These are phyloP conservation scores for Agelaius tricolor DNA, from an alignment of 2,113 vertebrate species.

Conservation along the genomic window DNA sequence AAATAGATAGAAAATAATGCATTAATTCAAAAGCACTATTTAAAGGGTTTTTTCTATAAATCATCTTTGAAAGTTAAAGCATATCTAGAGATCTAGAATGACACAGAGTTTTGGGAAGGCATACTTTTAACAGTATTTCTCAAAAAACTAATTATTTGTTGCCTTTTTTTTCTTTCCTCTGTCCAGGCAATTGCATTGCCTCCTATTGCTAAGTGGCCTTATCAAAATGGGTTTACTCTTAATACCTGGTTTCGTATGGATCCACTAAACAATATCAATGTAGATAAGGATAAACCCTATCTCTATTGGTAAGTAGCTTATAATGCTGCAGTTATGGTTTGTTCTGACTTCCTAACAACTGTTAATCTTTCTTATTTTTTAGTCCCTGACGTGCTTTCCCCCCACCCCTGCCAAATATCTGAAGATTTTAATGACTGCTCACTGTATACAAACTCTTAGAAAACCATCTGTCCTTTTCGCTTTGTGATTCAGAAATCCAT, in stretches of 20 bases:
- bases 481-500: background rate
- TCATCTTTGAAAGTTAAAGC: background rate
- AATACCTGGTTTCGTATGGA: slow-evolving; percentile 99
- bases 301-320: slow-evolving; percentile 90
- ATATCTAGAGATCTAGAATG: background rate
- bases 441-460: background rate
- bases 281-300: slow-evolving; percentile 98
- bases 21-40: background rate
- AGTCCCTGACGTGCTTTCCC: background rate
- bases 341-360: background rate
- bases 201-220: slow-evolving; percentile 99
- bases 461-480: background rate
- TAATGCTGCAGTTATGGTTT: background rate
- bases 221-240: slow-evolving; percentile 96
- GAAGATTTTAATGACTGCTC: background rate
- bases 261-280: slow-evolving; percentile 94
- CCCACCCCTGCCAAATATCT: accelerated
- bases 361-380: background rate
- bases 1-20: background rate
- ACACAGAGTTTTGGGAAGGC: background rate
- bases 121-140: background rate
- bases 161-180: background rate
- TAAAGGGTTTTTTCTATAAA: background rate
- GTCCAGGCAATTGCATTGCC: slow-evolving; percentile 95
- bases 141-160: background rate